These are phyloP conservation scores for Plebejus anna DNA, from an alignment of 2,888 invertebrate genomes.

Conservation along the genomic window DNA sequence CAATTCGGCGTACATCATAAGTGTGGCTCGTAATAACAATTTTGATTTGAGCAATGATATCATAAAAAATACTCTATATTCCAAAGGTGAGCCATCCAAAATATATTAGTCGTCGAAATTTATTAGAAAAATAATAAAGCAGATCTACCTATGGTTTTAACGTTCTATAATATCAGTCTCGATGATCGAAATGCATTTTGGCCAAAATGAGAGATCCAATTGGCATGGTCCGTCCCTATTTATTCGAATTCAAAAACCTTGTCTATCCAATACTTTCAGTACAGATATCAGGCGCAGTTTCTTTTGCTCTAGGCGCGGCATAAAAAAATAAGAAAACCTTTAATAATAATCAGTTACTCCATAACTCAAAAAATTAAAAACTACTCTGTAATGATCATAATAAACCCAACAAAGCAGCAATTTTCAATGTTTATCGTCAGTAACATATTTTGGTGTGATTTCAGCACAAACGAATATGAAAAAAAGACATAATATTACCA, in stretches of 20 bases:
- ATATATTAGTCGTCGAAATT: slow-evolving; percentile 68
- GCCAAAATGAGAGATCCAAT: slow-evolving; percentile 74
- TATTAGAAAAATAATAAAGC: slow-evolving; percentile 72
- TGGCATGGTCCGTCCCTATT: slow-evolving; percentile 54
- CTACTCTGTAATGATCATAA: background rate
- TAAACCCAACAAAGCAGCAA: background rate
- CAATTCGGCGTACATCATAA: slow-evolving; percentile 67
- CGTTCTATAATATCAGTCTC: slow-evolving; percentile 77
- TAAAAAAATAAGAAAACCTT: background rate
- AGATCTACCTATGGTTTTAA: slow-evolving; percentile 73
- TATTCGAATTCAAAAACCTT: slow-evolving; percentile 54
- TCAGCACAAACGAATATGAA: slow-evolving; percentile 48
- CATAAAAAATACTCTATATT: slow-evolving; percentile 64
- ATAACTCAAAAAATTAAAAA: too few species aligned
- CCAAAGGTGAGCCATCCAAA: slow-evolving; percentile 77
- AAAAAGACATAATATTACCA: slow-evolving; percentile 27
- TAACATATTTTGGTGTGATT: slow-evolving; percentile 2
- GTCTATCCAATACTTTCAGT: slow-evolving; percentile 54
- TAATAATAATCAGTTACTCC: background rate
- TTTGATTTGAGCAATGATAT: slow-evolving; percentile 74
- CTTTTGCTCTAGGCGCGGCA: background rate
- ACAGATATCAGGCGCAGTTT: slow-evolving; percentile 56
- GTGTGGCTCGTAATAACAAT: slow-evolving; percentile 70
- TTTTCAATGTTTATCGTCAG: background rate
- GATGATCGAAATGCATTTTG: slow-evolving; percentile 75